Conservation (phyloP, 2,797 vertebrate species). For the Pagetopsis macropterus region DNA sequence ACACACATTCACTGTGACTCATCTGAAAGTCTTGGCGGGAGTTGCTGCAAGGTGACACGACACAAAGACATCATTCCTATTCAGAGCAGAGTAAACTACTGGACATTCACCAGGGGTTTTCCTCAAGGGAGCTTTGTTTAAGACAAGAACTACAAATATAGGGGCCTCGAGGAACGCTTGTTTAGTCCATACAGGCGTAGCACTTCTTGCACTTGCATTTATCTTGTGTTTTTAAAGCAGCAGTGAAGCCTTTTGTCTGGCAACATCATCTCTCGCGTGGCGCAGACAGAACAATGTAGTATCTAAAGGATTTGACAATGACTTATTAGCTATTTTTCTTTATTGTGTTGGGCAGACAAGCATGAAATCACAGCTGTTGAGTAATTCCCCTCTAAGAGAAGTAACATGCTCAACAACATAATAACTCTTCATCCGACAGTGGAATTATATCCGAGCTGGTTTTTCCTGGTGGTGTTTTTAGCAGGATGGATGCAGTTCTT, state of each 20-base stretch:
- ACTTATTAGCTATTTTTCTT: slow-evolving; percentile 47
- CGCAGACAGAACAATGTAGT: slow-evolving; percentile 11
- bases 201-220: slow-evolving; percentile 5
- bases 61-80: slow-evolving; percentile 48
- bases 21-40: slow-evolving; percentile 54
- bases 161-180: slow-evolving; percentile 6
- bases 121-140: slow-evolving; percentile 17
- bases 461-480: slow-evolving; percentile 67
- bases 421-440: slow-evolving; percentile 59
- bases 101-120: slow-evolving; percentile 26
- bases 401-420: slow-evolving; percentile 55
- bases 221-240: slow-evolving; percentile 32
- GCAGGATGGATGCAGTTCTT: slow-evolving; percentile 63
- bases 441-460: slow-evolving; percentile 67
- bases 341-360: slow-evolving; percentile 39
- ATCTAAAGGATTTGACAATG: slow-evolving; percentile 41
- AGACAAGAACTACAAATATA: neutral
- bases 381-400: slow-evolving; percentile 50
- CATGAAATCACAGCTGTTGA: slow-evolving; percentile 54
- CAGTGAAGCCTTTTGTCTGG: slow-evolving; percentile 4
- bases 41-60: slow-evolving; percentile 60
- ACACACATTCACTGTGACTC: slow-evolving; percentile 60
- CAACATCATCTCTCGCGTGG: neutral
- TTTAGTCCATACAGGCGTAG: slow-evolving; percentile 8
- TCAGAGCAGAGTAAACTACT: slow-evolving; percentile 43